Base-by-base conservation (phyloP, 2,797 vertebrate genomes). In the Gallinago solitaria region DNA sequence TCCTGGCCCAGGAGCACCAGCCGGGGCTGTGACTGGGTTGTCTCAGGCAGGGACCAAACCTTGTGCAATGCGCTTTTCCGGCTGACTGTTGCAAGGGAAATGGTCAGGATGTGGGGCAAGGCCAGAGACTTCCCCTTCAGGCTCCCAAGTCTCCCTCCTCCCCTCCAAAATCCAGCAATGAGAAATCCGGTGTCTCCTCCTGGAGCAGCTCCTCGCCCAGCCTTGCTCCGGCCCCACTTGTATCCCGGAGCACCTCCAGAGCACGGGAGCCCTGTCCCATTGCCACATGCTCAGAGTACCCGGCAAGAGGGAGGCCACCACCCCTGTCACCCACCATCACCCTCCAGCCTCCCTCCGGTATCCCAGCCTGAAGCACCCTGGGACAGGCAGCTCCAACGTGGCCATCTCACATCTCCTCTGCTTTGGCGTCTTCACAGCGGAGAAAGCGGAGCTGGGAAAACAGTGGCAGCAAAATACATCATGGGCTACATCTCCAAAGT, bases 401-500 rank as follows among this genome's bases (percentile, higher is more conserved):
- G 5, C 45, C 3, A 0, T 50, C 50, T 91, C 68, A 76, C 9
- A 0, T 47, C 64, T 65, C 35, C 30, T 80, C 47, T 81, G 24
- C n/a, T 91, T 83, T 71, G 76, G 8, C 28, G 0, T 89, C 68
- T 89, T 56, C 50, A 27, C 94, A 99, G 99, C 0, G 99, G 99
- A 51, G 99, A 99, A 96, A 99, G 99, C 2, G 99, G 99, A 4
- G 99, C 99, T 4, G 99, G 99, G 43, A 99, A 99, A 97, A 99
- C 99, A 0, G 99, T 99, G 83, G 99, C 99, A 24, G 99, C 99
- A 4, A 99, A 99, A 95, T 99, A 99, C 96, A 99, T 99, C 96
- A 99, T 99, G 99, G 98, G 99, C 67, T 99, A 99, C 97, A 99
- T 99, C 97, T 99, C 99, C 94, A 99, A 99, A 97, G 99, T 99